Percentiles rank a stretch among this genome's conserved stretches.
phyloP scores from a whole-genome alignment of 2,113 vertebrate species.

The Dromas ardeola region DNA sequence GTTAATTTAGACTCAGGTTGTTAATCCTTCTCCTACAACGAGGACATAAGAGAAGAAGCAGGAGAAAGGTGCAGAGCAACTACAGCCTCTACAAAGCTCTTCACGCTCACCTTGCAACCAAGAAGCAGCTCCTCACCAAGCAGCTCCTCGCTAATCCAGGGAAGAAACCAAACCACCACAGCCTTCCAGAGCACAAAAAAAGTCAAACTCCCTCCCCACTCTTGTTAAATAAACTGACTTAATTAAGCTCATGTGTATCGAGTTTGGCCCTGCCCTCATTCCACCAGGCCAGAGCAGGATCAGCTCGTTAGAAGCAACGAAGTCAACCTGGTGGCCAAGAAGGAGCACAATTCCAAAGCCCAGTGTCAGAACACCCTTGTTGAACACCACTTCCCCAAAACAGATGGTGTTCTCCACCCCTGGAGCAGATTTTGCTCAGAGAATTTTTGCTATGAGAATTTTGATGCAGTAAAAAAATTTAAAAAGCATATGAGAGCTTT shows the following conservation, averaged over 20 bases:
- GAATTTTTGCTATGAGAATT: neutral
- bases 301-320: neutral
- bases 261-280: neutral
- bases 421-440: neutral
- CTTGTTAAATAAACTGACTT: neutral
- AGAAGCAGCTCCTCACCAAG: no score
- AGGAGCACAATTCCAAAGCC: neutral
- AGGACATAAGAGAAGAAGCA: neutral
- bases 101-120: neutral
- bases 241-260: neutral
- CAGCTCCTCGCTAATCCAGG: no score
- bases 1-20: neutral
- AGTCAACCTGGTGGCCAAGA: neutral
- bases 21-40: neutral
- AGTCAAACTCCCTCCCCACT: fast-evolving
- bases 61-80: neutral
- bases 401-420: neutral
- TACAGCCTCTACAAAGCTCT: neutral
- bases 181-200: no score
- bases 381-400: neutral
- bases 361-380: neutral
- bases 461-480: neutral
- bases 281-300: neutral
- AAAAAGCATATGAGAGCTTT: neutral
- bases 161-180: neutral